phyloP scores from a whole-genome alignment of 2,113 vertebrate genomes.

The Struthidea cinerea region DNA sequence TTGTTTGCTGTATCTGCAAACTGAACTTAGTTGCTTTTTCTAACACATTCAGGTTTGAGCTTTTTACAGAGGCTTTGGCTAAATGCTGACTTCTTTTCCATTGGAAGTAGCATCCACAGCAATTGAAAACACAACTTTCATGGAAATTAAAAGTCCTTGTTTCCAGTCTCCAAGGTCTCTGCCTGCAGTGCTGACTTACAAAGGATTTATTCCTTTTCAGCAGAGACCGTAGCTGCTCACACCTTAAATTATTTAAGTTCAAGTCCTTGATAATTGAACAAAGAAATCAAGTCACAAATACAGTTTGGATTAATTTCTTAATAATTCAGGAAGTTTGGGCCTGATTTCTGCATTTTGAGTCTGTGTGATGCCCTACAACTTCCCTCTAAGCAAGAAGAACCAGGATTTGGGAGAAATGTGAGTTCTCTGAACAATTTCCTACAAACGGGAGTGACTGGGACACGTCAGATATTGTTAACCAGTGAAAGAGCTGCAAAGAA shows the following conservation, averaged over 20 bases:
- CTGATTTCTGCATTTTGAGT: not conserved
- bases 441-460: not conserved
- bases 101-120: not conserved
- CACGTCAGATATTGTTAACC: not conserved
- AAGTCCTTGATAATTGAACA: not conserved
- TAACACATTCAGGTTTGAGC: not conserved
- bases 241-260: not conserved
- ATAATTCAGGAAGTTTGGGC: not conserved
- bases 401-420: not conserved
- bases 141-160: not conserved
- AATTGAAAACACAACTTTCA: not conserved
- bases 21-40: not conserved
- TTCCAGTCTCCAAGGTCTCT: not conserved
- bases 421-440: not conserved
- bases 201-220: not conserved
- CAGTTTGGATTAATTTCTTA: not conserved
- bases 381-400: not conserved
- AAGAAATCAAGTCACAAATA: not conserved
- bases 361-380: not conserved
- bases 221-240: not conserved
- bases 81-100: not conserved
- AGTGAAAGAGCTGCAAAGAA: not conserved
- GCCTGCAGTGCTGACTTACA: not conserved
- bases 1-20: conserved; percentile 7
- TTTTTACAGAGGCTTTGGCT: conserved; percentile 2